These are phyloP conservation scores for Choreutis nemorana DNA, from an alignment of 2,888 invertebrate genomes.

Conservation along the genomic window DNA sequence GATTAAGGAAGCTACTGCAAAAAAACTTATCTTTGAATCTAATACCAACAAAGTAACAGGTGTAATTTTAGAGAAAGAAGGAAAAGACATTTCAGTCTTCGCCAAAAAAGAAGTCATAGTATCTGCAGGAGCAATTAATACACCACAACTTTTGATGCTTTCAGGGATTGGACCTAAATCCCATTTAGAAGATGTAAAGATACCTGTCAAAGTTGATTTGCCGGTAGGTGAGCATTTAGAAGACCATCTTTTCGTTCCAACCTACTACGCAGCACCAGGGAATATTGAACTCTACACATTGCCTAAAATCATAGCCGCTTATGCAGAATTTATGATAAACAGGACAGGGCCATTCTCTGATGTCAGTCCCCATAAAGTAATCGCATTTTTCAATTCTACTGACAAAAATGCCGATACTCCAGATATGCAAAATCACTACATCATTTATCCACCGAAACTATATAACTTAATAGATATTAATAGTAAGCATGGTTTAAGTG, in stretches of 20 bases:
- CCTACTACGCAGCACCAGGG: constrained; percentile 30
- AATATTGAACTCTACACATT: constrained; percentile 21
- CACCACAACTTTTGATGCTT: constrained; percentile 56
- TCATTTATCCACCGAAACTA: constrained; percentile 26
- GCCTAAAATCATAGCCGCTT: constrained; percentile 23
- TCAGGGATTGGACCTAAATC: constrained; percentile 59
- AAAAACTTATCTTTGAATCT: constrained; percentile 57
- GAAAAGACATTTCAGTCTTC: constrained; percentile 28
- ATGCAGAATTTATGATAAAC: constrained; percentile 49
- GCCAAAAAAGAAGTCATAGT: constrained; percentile 57
- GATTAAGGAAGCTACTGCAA: constrained; percentile 59
- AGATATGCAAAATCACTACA: constrained; percentile 32
- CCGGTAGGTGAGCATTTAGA: constrained; percentile 61
- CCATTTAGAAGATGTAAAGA: constrained; percentile 36
- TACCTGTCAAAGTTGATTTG: constrained; percentile 43
- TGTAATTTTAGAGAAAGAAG: constrained; percentile 34
- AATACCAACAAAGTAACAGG: constrained; percentile 46
- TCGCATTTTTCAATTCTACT: constrained; percentile 32
- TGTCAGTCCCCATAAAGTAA: constrained; percentile 37
- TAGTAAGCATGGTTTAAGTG: constrained; percentile 21
- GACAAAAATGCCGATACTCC: constrained; percentile 28
- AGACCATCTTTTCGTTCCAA: constrained; percentile 52
- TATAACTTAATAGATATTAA: constrained; percentile 25
- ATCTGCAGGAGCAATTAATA: constrained; percentile 56
- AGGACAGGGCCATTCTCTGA: constrained; percentile 52